Base-by-base conservation (phyloP, 1,140 invertebrate genomes). In the Pseudachorutes palmiensis region DNA sequence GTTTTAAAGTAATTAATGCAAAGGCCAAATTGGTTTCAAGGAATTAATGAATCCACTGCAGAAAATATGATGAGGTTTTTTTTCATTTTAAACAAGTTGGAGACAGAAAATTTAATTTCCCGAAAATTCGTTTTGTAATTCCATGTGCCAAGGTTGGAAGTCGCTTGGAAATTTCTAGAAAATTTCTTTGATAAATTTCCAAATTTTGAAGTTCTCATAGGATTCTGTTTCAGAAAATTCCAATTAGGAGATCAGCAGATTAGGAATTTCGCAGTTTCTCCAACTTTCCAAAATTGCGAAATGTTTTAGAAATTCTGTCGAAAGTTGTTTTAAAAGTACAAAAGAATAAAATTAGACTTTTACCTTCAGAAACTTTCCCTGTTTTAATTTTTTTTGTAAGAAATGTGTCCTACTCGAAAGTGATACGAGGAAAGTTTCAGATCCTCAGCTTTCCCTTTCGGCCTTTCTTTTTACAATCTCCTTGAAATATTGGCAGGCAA, bases 1-100 rank as follows among this genome's bases (percentile, higher is more conserved):
- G 9, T n/a, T n/a, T 45, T 12, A 45, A 45, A 45, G 9, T 45
- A 55, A 55, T 55, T 55, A 55, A 55, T 55, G 12, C 51, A 55
- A 55, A 55, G 51, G 24, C 9, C 9, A 55, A 55, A 55, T 55
- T 24, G 24, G 51, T 45, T 45, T 45, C 9, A 45, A 14, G 24
- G 12, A 55, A 24, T 55, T 55, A 55, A 55, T 24, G 51, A 55
- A 55, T 5, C 5, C 5, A 41, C 5, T 41, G 36, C 5, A 19
- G 36, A 41, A 19, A 41, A 41, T 41, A 41, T 41, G 36, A 5
- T 9, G 19, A 41, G 36, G 19, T 41, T 41, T 41, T 9, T 41
- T 41, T 41, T 41, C 5, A 9, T 41, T 41, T 41, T 41, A n/a
- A n/a, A n/a, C n/a, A n/a, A n/a, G n/a, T n/a, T n/a, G n/a, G n/a